Evolutionary conservation across 2,888 invertebrate genomes (phyloP).

Genomic region (Neria commutata): DNA sequence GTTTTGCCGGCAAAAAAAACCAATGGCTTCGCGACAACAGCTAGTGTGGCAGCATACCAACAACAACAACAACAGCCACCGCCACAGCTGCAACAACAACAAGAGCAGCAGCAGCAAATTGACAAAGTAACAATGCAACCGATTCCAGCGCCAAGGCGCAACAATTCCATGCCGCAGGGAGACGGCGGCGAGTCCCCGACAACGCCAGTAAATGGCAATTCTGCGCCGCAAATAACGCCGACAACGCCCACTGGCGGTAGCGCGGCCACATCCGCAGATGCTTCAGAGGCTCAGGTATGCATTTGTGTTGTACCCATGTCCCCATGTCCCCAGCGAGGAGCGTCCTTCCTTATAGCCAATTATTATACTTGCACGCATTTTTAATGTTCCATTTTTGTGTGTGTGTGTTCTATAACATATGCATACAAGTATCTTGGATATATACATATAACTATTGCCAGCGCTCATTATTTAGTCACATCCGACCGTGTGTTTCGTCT

Average conservation of each 20-base stretch:
- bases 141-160: slow-evolving; percentile 61
- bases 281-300: slow-evolving; percentile 53
- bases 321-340: too few relatives aligned
- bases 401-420: too few relatives aligned
- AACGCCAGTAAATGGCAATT: slow-evolving; percentile 20
- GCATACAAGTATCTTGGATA: too few relatives aligned
- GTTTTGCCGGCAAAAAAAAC: slow-evolving; percentile 39
- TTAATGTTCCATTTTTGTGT: too few relatives aligned
- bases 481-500: too few relatives aligned
- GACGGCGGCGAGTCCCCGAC: slow-evolving; percentile 37
- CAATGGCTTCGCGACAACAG: slow-evolving; percentile 51
- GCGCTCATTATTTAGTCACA: too few relatives aligned
- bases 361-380: slow-evolving; percentile 2
- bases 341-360: too few relatives aligned
- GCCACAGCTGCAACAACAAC: slow-evolving; percentile 30
- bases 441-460: too few relatives aligned
- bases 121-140: slow-evolving; percentile 57
- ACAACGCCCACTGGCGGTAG: slow-evolving; percentile 6
- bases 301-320: too few relatives aligned
- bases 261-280: slow-evolving; percentile 29
- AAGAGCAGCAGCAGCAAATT: slow-evolving; percentile 34
- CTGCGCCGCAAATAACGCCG: neutral
- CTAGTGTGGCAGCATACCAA: slow-evolving; percentile 11
- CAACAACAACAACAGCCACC: slow-evolving; percentile 15
- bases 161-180: slow-evolving; percentile 64